A percentile compares a stretch with the other conserved stretches of the same genome.
Conservation (phyloP, 2,797 vertebrate genomes). For the Anomalospiza imberbis region DNA sequence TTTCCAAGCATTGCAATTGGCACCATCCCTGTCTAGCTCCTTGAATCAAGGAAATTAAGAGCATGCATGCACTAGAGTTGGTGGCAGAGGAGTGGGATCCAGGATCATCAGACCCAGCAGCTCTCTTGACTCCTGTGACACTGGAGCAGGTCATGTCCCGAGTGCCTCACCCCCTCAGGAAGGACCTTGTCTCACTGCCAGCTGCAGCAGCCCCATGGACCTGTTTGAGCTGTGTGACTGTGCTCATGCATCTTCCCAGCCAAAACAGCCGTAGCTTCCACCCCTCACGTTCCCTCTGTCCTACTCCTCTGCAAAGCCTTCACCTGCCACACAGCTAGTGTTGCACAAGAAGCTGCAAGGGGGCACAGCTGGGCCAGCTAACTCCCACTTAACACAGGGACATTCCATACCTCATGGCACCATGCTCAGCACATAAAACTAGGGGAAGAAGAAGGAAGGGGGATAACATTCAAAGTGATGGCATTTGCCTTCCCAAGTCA, state of each 20-base stretch:
- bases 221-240: not conserved
- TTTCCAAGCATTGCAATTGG: not conserved
- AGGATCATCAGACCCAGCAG: not conserved
- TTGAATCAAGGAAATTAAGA: not conserved
- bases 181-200: not conserved
- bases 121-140: not conserved
- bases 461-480: rapidly evolving
- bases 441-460: not conserved
- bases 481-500: not conserved
- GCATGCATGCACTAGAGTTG: not conserved
- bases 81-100: not conserved
- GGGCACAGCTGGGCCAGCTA: not conserved
- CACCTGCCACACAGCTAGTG: not conserved
- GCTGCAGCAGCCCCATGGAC: not conserved
- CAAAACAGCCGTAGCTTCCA: not conserved
- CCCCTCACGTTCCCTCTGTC: not conserved
- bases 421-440: not conserved
- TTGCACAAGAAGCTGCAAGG: not conserved
- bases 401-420: not conserved
- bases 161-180: not conserved
- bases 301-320: not conserved
- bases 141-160: not conserved
- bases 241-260: not conserved
- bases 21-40: not conserved
- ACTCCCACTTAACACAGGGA: not conserved